These are phyloP conservation scores for Microcebus lehilahytsara DNA, from an alignment of 2,113 vertebrate species.

Conservation along the genomic window DNA sequence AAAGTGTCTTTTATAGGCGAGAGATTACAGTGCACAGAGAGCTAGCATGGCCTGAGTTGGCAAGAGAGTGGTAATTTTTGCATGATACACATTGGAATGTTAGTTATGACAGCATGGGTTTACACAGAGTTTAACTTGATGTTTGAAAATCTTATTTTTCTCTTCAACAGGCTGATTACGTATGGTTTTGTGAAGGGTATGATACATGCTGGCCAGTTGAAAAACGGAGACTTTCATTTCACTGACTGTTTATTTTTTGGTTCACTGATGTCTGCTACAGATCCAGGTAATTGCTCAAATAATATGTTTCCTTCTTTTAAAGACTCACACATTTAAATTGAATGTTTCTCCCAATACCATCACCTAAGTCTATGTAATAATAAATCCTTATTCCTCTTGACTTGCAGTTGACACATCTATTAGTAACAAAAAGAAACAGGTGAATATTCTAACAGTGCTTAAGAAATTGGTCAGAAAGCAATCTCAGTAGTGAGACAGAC, in stretches of 20 bases:
- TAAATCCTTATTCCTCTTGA: constrained; percentile 22
- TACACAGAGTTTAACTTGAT: neutral
- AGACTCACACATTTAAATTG: constrained; percentile 42
- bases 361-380: neutral
- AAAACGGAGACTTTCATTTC: constrained; percentile 87
- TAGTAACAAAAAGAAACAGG: neutral
- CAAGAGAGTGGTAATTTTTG: neutral
- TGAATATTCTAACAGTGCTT: neutral
- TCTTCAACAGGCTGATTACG: constrained; percentile 86
- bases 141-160: constrained; percentile 71
- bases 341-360: constrained; percentile 12
- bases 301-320: neutral
- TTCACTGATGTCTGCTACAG: constrained; percentile 91
- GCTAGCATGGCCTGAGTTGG: neutral
- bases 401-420: neutral
- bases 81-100: neutral
- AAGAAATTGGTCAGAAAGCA: neutral
- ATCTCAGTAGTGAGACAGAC: neutral
- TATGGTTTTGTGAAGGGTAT: constrained; percentile 90
- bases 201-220: constrained; percentile 81
- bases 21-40: neutral
- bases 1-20: constrained; percentile 26
- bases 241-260: constrained; percentile 92
- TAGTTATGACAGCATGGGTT: neutral
- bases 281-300: constrained; percentile 88